Conservation (phyloP, 2,888 invertebrate genomes). For the Cheilosia vernalis region DNA sequence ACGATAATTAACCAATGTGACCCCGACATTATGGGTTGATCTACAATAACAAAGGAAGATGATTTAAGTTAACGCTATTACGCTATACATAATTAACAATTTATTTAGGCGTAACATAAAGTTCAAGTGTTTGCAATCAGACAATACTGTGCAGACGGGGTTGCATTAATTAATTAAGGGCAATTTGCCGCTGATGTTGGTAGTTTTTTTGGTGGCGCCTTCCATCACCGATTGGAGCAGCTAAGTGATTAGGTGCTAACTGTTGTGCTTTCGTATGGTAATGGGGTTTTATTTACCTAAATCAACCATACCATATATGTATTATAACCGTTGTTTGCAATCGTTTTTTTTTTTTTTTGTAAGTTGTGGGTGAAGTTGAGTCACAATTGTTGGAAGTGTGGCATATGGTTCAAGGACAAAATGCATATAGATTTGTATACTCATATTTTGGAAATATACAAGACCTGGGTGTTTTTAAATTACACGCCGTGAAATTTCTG, state of each 20-base stretch:
- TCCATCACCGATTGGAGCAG: conserved; percentile 9
- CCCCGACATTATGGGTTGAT: conserved; percentile 9
- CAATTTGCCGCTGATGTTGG: conserved; percentile 32
- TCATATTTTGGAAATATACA: too few species aligned
- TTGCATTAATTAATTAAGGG: conserved; percentile 51
- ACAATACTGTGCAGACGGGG: background rate
- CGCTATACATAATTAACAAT: conserved; percentile 32
- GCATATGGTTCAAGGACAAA: too few species aligned
- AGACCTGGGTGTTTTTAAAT: too few species aligned
- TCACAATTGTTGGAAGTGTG: too few species aligned
- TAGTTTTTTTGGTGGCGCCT: conserved; percentile 9
- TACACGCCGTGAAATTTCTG: too few species aligned
- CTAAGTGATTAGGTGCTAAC: conserved; percentile 36
- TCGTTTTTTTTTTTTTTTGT: too few species aligned
- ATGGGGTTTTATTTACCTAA: background rate
- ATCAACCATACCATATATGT: too few species aligned
- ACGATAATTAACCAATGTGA: conserved; percentile 27
- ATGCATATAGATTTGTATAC: too few species aligned
- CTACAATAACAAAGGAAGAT: background rate
- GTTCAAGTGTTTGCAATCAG: conserved; percentile 41
- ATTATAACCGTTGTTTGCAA: too few species aligned
- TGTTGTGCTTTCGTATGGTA: background rate
- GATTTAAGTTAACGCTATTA: background rate
- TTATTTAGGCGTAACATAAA: conserved; percentile 22
- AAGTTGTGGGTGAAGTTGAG: too few species aligned